A percentile compares a stretch with the other conserved stretches of the same genome.
Evolutionary conservation across 2,113 vertebrate genomes (phyloP).

Genomic region (Vidua macroura): DNA sequence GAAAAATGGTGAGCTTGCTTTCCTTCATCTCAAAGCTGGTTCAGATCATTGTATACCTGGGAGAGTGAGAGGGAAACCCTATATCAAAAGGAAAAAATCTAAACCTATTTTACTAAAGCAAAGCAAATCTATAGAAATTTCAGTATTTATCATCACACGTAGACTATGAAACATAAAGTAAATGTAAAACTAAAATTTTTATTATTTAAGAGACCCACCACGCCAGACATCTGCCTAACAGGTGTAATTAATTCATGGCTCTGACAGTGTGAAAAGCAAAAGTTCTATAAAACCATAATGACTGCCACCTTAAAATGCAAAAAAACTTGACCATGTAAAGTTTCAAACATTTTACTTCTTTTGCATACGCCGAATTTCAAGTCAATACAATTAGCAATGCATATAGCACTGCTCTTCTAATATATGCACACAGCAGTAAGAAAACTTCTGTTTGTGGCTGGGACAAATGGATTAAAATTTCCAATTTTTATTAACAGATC

Average conservation of each 20-base stretch:
- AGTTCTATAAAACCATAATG: not conserved
- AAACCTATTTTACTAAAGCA: slow-evolving; percentile 51
- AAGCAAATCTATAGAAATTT: slow-evolving; percentile 23
- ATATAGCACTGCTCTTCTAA: not conserved
- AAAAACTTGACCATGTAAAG: not conserved
- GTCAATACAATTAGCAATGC: not conserved
- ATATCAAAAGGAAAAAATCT: slow-evolving; percentile 62
- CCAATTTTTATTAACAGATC: not conserved
- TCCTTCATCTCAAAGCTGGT: slow-evolving; percentile 67
- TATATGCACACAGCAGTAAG: not conserved
- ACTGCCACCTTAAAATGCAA: not conserved
- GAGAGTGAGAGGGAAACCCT: slow-evolving; percentile 66
- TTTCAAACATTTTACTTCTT: not conserved
- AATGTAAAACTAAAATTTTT: not conserved
- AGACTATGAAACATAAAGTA: not conserved
- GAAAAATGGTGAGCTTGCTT: slow-evolving; percentile 61
- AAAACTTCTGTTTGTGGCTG: not conserved
- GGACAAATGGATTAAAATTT: not conserved
- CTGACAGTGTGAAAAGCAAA: not conserved
- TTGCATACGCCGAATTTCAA: not conserved
- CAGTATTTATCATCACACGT: not conserved
- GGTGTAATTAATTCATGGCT: not conserved
- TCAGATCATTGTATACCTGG: slow-evolving; percentile 61
- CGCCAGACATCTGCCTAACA: not conserved
- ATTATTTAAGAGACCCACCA: not conserved